Base-by-base conservation (phyloP, 2,888 invertebrate genomes). In the Chironomus tentans region DNA sequence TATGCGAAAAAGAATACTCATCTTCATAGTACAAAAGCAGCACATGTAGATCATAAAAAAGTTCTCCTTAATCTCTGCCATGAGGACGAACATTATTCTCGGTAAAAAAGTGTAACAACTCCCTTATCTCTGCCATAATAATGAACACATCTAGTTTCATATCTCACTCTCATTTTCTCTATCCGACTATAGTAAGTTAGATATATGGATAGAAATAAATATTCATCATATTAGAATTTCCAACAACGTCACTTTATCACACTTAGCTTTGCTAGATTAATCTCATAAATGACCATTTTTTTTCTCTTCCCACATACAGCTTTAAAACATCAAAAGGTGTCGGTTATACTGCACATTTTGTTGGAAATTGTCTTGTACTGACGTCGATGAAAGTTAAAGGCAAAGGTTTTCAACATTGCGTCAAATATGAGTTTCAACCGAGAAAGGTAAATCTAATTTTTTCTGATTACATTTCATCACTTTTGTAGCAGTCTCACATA, bases 321-420 rank as follows among this genome's bases (percentile, higher is more conserved):
- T 98, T 99, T 87, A 97, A 98, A 85, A 99, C 98, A 78, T 94
- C 95, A 84, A 98, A 98, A 89, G 98, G 98, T 79, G 92, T 98
- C 76, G 99, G 98, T 68, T 99, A 99, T 85, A 97, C 98, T 72
- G 98, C 98, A 77, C 98, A 99, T 87, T 99, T 99, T 86, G 96
- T 99, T 80, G 99, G 99, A 80, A 98, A 97, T 87, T 98, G 98
- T 85, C 89, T 99, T 79, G 98, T 99, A 78, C 89, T 99, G 81
- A 98, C 98, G 38, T 97, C 97, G 46, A 98, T 98, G 96, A 98
- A 98, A 87, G 92, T 98, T 79, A 96, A 97, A 83, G 98, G 97
- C 81, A 98, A 98, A 87, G 98, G 98, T 79, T 97, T 98, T 87
- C 98, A 98, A 85, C 98, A 98, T 86, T 99, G 98, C 88, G 96